A percentile compares a stretch with the other conserved stretches of the same genome.
Conservation (phyloP, 2,888 invertebrate genomes). For the Folsomia candida region DNA sequence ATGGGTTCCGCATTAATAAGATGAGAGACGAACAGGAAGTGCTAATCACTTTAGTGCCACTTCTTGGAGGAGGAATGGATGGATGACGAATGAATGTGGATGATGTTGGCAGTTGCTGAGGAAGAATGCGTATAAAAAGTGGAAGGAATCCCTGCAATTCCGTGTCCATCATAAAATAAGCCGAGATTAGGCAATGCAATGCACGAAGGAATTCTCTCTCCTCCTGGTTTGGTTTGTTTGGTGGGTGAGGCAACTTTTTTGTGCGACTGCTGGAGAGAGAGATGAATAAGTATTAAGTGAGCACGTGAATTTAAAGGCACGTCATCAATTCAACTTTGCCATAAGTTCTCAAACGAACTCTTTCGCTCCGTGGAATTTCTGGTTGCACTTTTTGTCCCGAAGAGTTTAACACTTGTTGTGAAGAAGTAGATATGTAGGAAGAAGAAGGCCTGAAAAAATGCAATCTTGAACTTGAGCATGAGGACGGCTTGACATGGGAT, state of each 20-base stretch:
- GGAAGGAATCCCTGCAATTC: background rate
- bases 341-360: too few species aligned
- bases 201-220: background rate
- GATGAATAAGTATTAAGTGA: too few species aligned
- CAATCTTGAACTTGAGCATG: background rate
- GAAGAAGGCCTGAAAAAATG: too few species aligned
- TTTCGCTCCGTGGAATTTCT: background rate
- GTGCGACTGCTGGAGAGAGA: too few species aligned
- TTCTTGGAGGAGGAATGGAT: background rate
- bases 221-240: background rate
- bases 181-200: background rate
- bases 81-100: background rate
- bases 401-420: background rate
- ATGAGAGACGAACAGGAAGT: too few species aligned
- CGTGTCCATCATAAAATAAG: background rate
- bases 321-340: too few species aligned
- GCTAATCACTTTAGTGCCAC: background rate
- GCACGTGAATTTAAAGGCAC: too few species aligned
- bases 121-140: background rate
- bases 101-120: background rate
- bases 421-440: too few species aligned
- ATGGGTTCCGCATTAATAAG: too few species aligned
- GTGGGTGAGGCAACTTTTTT: slow-evolving; percentile 6
- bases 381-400: background rate
- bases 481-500: too few species aligned